Base-by-base conservation (phyloP, 2,888 invertebrate genomes). In the Zaprionus bogoriensis region DNA sequence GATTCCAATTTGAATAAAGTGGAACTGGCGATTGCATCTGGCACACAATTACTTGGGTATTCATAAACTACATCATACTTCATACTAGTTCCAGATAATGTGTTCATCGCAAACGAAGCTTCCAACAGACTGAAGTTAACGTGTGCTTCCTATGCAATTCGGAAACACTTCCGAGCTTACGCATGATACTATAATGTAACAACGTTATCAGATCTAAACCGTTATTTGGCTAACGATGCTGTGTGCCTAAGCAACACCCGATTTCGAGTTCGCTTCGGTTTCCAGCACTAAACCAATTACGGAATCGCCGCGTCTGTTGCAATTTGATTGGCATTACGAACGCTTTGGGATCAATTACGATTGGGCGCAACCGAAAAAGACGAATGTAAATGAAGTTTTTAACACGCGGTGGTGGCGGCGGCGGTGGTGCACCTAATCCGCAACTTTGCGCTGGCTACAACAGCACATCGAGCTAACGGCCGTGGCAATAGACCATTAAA, bases 401-500 rank as follows among this genome's bases (percentile, higher is more conserved):
- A 39, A 53, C 53, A 69, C 65, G 32, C n/a, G n/a, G n/a, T n/a
- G n/a, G n/a, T n/a, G n/a, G n/a, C n/a, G n/a, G n/a, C n/a, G n/a
- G n/a, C n/a, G n/a, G n/a, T 57, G 67, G 54, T 25, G 17, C 38
- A 28, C 12, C 9, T 12, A 7, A 12, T 6, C 12, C 39, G 20
- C 39, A 39, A 19, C 20, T 47, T 55, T 25, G 38, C 54, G 39
- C 32, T 14, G 14, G 48, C 5, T 55, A 22, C 54, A 47, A 27
- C 48, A 55, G n/a, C 39, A 36, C 25, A 42, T n/a, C 25, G 19
- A 36, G 45, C 44, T 19, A 45, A 36, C n/a, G n/a, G n/a, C 61
- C 87, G 65, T 84, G 85, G 54, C 57, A 68, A 60, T 46, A 32
- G 44, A 27, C 42, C 66, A 78, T 82, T 80, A 76, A 74, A 62